Evolutionary conservation across 2,797 vertebrate species (phyloP).

Genomic region (Malurus splendens): DNA sequence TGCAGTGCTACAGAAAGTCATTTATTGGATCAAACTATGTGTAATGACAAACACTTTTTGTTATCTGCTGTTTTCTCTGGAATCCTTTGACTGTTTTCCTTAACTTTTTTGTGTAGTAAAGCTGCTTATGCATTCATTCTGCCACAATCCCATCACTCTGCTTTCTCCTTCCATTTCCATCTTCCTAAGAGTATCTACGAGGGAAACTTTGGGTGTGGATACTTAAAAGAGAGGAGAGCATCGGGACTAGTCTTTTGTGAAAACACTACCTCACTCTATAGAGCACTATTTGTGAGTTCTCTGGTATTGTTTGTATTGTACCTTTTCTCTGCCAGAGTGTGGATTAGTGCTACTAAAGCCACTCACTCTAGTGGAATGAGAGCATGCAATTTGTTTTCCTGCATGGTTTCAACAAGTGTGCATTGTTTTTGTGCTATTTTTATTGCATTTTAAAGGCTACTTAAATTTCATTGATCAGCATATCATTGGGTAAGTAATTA

Average conservation of each 20-base stretch:
- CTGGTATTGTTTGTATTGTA: constrained; percentile 69
- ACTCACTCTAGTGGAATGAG: constrained; percentile 63
- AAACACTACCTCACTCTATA: constrained; percentile 92
- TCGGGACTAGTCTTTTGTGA: constrained; percentile 96
- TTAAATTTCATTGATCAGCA: constrained; percentile 53
- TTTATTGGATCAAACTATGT: neutral
- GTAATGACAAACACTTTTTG: neutral
- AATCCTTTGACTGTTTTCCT: constrained; percentile 61
- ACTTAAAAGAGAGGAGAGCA: constrained; percentile 90
- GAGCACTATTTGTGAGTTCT: constrained; percentile 94
- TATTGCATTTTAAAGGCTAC: constrained; percentile 54
- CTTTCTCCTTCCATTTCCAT: constrained; percentile 73
- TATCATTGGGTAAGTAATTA: constrained; percentile 52
- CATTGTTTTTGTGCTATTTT: constrained; percentile 52
- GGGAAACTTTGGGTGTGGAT: constrained; percentile 91
- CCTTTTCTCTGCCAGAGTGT: constrained; percentile 64
- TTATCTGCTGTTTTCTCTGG: constrained; percentile 43
- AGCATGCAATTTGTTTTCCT: constrained; percentile 74
- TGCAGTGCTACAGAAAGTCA: neutral
- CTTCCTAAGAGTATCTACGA: constrained; percentile 92
- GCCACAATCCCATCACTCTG: constrained; percentile 75
- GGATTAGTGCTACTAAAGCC: constrained; percentile 65
- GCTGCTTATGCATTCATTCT: constrained; percentile 62
- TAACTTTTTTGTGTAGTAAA: constrained; percentile 57
- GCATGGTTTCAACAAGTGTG: constrained; percentile 67